Evolutionary conservation across 2,888 invertebrate genomes (phyloP), one percentile per base, ranked within the genome.

Genomic region (Alsophila aescularia): DNA sequence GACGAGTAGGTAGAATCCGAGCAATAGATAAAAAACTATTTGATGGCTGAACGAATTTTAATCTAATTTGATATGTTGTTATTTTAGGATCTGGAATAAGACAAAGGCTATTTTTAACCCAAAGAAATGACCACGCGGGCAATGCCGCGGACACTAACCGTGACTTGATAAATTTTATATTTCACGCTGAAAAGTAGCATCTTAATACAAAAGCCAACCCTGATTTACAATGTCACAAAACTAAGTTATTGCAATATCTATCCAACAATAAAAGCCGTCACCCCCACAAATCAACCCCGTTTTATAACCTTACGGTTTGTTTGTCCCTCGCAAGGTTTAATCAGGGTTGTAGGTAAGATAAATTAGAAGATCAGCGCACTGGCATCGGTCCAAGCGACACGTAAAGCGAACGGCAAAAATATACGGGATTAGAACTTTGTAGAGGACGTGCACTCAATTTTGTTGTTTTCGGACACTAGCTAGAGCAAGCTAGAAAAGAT

Each of bases 301-400:
- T 68, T 68, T 69, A 62, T 60, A 58, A 63, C 60, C 64, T 54
- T 52, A 58, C 54, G 62, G 68, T 69, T 66, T 71, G 70, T 67
- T 67, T 64, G 69, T 61, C 51, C 43, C 55, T 55, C 45, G 53
- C 58, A 49, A 62, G 66, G 66, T 66, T 50, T 66, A 63, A 65
- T 65, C 62, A 62, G 54, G 52, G 55, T 51, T 64, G 53, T 66
- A 58, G 63, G 63, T 61, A 60, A 70, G 66, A 72, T 70, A 66
- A 72, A 69, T 68, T 66, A 65, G 69, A 55, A 68, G 70, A 73
- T 72, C 69, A 67, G 67, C 62, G 52, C 62, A 60, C 72, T 87
- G 86, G 87, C 84, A 64, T 53, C 32, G 66, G 60, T 83, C 87
- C 87, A 87, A 67, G 56, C 67, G 69, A 76, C 77, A 76, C 78